phyloP scores from a whole-genome alignment of 1,140 invertebrate species.

The Heliconius hermathena region DNA sequence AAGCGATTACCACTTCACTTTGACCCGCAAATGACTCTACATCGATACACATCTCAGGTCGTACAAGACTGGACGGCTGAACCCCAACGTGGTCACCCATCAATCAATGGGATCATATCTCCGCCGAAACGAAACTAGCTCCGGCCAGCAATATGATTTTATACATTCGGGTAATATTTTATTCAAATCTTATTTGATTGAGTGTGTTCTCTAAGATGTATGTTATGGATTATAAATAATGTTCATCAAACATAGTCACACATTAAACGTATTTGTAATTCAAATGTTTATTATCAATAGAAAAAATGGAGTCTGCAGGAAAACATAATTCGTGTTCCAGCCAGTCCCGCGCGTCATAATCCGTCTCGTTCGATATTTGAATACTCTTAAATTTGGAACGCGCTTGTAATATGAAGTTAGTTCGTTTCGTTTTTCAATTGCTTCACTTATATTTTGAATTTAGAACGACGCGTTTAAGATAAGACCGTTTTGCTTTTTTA shows the following conservation, averaged over 20 bases:
- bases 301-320: constrained; percentile 35
- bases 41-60: constrained; percentile 27
- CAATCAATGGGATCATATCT: constrained; percentile 81
- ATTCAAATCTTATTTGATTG: constrained; percentile 79
- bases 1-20: constrained; percentile 49
- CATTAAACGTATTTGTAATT: constrained; percentile 59
- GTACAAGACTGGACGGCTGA: constrained; percentile 14
- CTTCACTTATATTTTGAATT: constrained; percentile 79
- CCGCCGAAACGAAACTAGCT: constrained; percentile 68
- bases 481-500: constrained; percentile 58
- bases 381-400: constrained; percentile 77
- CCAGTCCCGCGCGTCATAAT: constrained; percentile 65
- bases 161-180: constrained; percentile 78
- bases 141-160: constrained; percentile 73
- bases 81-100: constrained; percentile 73
- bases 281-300: constrained; percentile 39
- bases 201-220: constrained; percentile 67
- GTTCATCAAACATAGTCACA: constrained; percentile 42
- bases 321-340: constrained; percentile 42
- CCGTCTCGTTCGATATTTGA: constrained; percentile 77
- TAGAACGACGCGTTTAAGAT: constrained; percentile 70
- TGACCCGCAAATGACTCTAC: constrained; percentile 42
- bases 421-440: constrained; percentile 79
- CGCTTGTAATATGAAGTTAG: constrained; percentile 72
- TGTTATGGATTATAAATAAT: constrained; percentile 56